Percentiles rank a stretch among this genome's conserved stretches.
phyloP scores from a whole-genome alignment of 2,113 vertebrate species.

The Hyperopisus bebe region DNA sequence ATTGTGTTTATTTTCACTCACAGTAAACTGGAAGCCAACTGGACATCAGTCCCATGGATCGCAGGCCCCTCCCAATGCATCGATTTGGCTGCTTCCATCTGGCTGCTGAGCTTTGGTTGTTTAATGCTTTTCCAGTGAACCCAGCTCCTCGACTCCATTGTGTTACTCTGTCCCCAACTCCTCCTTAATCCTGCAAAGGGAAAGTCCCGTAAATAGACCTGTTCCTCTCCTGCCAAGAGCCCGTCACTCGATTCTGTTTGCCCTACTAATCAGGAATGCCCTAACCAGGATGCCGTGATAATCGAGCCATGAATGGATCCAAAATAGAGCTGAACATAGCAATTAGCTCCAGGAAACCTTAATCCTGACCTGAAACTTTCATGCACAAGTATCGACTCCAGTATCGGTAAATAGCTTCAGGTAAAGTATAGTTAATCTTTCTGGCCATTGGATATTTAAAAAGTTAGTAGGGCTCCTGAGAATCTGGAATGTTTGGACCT shows the following conservation, averaged over 20 bases:
- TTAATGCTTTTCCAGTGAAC: not conserved
- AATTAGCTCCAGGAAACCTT: not conserved
- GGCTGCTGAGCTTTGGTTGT: not conserved
- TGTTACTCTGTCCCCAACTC: not conserved
- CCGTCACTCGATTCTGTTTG: not conserved
- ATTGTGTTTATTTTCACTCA: not conserved
- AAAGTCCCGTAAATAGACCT: not conserved
- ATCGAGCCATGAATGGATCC: not conserved
- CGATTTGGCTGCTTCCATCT: not conserved
- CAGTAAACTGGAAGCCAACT: not conserved
- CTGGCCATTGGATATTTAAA: constrained; percentile 3
- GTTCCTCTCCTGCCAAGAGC: not conserved
- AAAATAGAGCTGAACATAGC: not conserved
- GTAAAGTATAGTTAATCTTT: constrained; percentile 17
- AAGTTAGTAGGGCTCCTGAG: constrained; percentile 2
- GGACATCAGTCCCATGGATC: not conserved
- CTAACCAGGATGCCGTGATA: not conserved
- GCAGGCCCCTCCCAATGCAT: not conserved
- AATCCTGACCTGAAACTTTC: not conserved
- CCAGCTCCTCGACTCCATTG: not conserved
- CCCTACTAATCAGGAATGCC: not conserved
- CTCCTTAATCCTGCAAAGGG: not conserved
- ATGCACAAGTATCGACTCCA: not conserved
- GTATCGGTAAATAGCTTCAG: not conserved
- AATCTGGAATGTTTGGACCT: not conserved